Percentiles rank a stretch among this genome's conserved stretches.
Evolutionary conservation across 2,797 vertebrate genomes (phyloP).

Genomic region (Poeciliopsis turneri): DNA sequence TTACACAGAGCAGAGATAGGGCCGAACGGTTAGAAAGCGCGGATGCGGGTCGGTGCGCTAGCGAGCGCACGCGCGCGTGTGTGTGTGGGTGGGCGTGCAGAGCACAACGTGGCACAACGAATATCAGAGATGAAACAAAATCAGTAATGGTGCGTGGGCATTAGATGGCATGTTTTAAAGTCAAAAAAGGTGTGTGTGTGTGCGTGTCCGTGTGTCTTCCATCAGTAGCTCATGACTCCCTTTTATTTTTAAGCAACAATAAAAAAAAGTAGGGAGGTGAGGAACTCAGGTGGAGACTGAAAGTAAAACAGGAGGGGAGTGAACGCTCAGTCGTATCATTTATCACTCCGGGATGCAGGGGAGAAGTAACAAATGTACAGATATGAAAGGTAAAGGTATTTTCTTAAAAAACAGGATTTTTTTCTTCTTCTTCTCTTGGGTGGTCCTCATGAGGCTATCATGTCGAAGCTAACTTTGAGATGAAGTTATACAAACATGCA

Average conservation of each 20-base stretch:
- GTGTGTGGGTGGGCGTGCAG: background rate
- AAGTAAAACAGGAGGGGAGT: conserved; percentile 26
- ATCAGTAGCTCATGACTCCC: conserved; percentile 48
- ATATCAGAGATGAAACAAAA: conserved; percentile 58
- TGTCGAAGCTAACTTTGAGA: background rate
- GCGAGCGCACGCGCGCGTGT: too few species aligned
- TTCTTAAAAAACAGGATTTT: conserved; percentile 10
- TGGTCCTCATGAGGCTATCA: background rate
- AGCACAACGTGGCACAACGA: conserved; percentile 15
- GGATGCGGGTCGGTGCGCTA: conserved; percentile 6
- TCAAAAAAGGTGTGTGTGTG: conserved; percentile 40
- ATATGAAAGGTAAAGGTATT: conserved; percentile 7
- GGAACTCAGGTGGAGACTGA: conserved; percentile 54
- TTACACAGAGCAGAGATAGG: conserved; percentile 20
- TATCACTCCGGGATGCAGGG: conserved; percentile 30
- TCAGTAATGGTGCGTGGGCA: conserved; percentile 68
- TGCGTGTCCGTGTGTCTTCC: conserved; percentile 55
- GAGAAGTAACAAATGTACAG: conserved; percentile 8
- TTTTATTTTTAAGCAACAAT: conserved; percentile 65
- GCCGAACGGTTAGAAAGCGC: conserved; percentile 27
- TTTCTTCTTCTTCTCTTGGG: background rate
- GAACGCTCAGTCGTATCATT: conserved; percentile 37
- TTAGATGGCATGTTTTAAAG: conserved; percentile 55
- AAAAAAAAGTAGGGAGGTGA: conserved; percentile 52
- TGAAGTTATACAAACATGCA: background rate